Base-by-base conservation (phyloP, 2,797 vertebrate genomes). In the Valencia hispanica region DNA sequence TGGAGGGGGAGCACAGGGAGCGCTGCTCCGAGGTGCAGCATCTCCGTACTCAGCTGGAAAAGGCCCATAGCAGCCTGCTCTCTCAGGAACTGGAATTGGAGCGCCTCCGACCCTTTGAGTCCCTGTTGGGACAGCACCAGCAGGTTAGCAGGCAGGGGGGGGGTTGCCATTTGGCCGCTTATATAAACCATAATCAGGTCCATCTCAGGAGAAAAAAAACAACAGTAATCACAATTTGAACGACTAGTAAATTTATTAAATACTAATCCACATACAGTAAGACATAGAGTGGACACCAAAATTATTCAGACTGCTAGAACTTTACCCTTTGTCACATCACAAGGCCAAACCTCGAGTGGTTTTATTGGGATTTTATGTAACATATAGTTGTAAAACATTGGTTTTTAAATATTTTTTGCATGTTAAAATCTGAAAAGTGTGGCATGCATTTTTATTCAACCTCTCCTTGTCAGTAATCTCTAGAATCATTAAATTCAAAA, bases 1-100 rank as follows among this genome's bases (percentile, higher is more conserved):
- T 94, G 85, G 96, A 97, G 75, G 81, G 18, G 63, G 92, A 94
- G 79, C 96, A 96, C 83, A 77, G 94, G 81, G 94, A 94, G 48
- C 95, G 94, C 80, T 94, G 84, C n/a, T 95, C 89, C 0, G 95
- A 98, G 92, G 90, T 96, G 61, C 96, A 97, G 87, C 94, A 89
- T 51, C 82, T 98, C 72, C 92, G 74, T 48, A 84, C 90, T 76
- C 95, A 96, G 83, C 92, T 99, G 82, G 94, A 96, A 85, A 95
- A 93, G 75, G 94, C 96, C 75, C 96, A 94, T 68, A 95, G 94
- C 83, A 92, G 93, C 11, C 88, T 97, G 82, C 95, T 94, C 89
- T 89, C 95, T 73, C 96, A 96, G 8, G 95, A 98, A 88, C 75
- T 97, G 59, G 96, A 97, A 79, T 91, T 97, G 88, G 95, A 98